These are phyloP conservation scores for Merops nubicus DNA, from an alignment of 2,113 vertebrate genomes.

Conservation along the genomic window DNA sequence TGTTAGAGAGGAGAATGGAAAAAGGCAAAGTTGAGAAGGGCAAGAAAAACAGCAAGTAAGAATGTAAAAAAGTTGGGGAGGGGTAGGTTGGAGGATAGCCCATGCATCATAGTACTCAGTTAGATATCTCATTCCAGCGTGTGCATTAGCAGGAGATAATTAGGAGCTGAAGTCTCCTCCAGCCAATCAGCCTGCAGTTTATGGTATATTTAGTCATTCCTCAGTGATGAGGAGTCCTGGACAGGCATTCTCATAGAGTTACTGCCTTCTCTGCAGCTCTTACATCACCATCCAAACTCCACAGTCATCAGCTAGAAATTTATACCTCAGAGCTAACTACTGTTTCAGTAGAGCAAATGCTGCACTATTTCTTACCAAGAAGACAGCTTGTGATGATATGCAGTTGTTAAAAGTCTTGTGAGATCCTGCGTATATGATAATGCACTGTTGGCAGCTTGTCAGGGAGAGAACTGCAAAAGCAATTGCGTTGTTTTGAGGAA, in stretches of 20 bases:
- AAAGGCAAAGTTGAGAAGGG: background rate
- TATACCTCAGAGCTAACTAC: constrained; percentile 43
- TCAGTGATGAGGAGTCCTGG: constrained; percentile 4
- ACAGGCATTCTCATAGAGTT: constrained; percentile 17
- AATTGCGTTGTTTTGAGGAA: background rate
- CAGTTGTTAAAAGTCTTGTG: constrained; percentile 18
- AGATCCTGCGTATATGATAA: background rate
- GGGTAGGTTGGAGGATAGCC: background rate
- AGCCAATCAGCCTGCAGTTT: background rate
- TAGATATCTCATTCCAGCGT: background rate
- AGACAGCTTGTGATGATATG: constrained; percentile 11
- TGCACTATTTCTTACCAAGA: constrained; percentile 1
- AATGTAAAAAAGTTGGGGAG: background rate
- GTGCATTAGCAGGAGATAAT: background rate
- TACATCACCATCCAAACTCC: constrained; percentile 37
- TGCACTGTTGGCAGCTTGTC: constrained; percentile 12
- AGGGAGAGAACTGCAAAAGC: constrained; percentile 34
- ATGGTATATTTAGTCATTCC: constrained; percentile 19
- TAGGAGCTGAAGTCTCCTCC: background rate
- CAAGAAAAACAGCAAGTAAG: background rate
- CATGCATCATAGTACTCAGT: background rate
- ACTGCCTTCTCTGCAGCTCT: constrained; percentile 28
- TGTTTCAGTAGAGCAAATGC: constrained; percentile 25
- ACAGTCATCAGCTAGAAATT: constrained; percentile 42
- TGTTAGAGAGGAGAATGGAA: background rate